phyloP scores from a whole-genome alignment of 2,888 invertebrate genomes.

The Artemia sinica region DNA sequence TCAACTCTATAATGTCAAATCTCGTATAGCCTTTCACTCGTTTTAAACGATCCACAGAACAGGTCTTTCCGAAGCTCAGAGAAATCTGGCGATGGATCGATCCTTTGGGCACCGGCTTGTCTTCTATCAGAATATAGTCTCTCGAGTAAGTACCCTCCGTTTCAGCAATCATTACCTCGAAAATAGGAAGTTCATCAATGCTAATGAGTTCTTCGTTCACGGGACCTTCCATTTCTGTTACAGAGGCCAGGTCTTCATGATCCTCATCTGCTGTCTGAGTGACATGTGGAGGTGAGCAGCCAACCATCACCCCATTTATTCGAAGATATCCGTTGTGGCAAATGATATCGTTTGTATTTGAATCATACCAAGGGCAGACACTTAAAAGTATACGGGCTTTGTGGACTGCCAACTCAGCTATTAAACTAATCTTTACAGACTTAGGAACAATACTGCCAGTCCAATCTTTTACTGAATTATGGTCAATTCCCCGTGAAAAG shows the following conservation, averaged over 20 bases:
- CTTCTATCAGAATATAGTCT: not conserved
- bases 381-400: not conserved
- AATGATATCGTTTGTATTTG: not conserved
- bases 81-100: not conserved
- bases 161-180: not conserved
- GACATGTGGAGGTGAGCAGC: not conserved
- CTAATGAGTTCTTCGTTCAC: not conserved
- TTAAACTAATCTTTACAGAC: not conserved
- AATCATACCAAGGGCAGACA: not conserved
- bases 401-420: not conserved
- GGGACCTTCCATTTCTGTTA: too few relatives aligned
- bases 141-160: not conserved
- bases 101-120: not conserved
- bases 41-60: not conserved
- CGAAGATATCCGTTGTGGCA: not conserved
- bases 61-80: not conserved
- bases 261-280: not conserved
- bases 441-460: not conserved
- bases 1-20: not conserved
- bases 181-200: constrained; percentile 6
- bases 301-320: not conserved
- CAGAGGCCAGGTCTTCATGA: too few relatives aligned
- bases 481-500: not conserved
- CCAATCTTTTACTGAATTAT: not conserved
- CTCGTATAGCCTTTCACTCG: not conserved